phyloP scores from a whole-genome alignment of 2,888 invertebrate genomes.

The Neocrepidodera transversa region DNA sequence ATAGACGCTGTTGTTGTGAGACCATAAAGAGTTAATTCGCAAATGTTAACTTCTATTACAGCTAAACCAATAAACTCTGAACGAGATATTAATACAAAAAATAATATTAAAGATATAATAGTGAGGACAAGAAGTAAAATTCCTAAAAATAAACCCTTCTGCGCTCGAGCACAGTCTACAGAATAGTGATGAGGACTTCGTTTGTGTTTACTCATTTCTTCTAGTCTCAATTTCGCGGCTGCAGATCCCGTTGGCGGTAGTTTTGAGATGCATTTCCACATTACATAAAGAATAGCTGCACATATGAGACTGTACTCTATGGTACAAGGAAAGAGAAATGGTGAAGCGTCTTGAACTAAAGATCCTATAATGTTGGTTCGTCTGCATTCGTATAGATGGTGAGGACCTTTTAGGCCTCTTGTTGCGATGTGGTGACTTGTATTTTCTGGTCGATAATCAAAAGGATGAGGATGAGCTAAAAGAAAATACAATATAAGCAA shows the following conservation, averaged over 20 bases:
- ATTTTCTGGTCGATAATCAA: conserved; percentile 7
- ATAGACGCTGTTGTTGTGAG: conserved; percentile 86
- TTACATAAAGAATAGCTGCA: conserved; percentile 94
- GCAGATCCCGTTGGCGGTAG: conserved; percentile 58
- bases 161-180: conserved; percentile 92
- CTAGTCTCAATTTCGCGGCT: conserved; percentile 47
- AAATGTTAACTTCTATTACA: conserved; percentile 68
- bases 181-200: conserved; percentile 87
- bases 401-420: conserved; percentile 83
- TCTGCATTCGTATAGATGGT: conserved; percentile 87
- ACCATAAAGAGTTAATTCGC: conserved; percentile 85
- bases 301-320: conserved; percentile 97
- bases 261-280: conserved; percentile 91
- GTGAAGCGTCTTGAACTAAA: conserved; percentile 59
- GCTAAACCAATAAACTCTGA: conserved; percentile 40
- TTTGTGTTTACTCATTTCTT: conserved; percentile 64
- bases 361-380: conserved; percentile 90
- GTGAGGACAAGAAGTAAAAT: conserved; percentile 73
- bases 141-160: conserved; percentile 86
- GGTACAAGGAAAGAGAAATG: conserved; percentile 90
- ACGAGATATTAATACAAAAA: conserved; percentile 48
- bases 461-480: conserved; percentile 2
- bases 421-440: conserved; percentile 67
- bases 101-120: conserved; percentile 74
- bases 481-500: not conserved